Conservation (phyloP, 2,113 vertebrate species). For the Rhipidura dahli region DNA sequence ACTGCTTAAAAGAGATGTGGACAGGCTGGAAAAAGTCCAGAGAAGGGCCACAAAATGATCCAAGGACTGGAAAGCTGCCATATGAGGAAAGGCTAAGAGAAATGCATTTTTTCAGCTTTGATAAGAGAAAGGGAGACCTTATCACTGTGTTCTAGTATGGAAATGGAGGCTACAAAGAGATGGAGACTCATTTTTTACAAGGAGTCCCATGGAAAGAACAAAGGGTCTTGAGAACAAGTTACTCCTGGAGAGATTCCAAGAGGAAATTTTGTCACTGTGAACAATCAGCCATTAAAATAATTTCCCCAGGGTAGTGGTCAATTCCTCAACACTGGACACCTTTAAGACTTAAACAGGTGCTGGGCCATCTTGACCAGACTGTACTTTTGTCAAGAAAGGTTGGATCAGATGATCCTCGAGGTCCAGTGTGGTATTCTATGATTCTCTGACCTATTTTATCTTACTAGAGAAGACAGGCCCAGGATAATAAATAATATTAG, state of each 20-base stretch:
- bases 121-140: background rate
- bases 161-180: background rate
- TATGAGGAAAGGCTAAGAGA: background rate
- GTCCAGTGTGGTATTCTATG: background rate
- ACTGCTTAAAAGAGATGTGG: background rate
- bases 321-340: background rate
- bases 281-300: background rate
- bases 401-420: background rate
- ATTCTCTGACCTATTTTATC: background rate
- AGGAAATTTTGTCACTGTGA: background rate
- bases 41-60: background rate
- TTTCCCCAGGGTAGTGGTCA: background rate
- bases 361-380: background rate
- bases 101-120: background rate
- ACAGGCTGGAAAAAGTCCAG: background rate
- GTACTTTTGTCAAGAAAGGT: background rate
- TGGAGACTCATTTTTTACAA: background rate
- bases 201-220: rapidly evolving
- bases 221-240: background rate
- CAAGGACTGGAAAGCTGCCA: background rate
- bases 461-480: background rate
- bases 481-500: background rate
- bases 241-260: background rate
- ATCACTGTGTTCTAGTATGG: background rate
- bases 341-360: background rate